Evolutionary conservation across 2,797 vertebrate genomes (phyloP), one percentile per base, ranked within the genome.

Genomic region (Xerus rutilus): DNA sequence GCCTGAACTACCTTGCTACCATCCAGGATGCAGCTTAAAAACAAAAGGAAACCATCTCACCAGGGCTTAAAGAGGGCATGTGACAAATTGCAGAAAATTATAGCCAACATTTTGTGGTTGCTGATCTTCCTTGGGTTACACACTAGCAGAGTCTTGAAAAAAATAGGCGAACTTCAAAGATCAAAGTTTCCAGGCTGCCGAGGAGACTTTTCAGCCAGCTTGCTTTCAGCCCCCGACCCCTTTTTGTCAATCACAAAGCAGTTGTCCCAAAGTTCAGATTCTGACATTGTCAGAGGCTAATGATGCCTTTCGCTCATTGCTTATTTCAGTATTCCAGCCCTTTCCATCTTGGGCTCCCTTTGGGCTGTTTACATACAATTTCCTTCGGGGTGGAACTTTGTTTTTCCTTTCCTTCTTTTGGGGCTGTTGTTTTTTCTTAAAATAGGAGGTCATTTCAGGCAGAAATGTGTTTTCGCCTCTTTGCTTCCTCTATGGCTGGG

Each of bases 401-500:
- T 98, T 98, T 97, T 98, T 96, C 89, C 94, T 98, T 97, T 95
- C 94, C 96, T 97, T 94, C 96, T 97, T 97, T 95, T 96, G 94
- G 95, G 77, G 69, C 96, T 97, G 97, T 97, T 98, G 97, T 97
- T 96, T 97, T 97, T 98, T 97, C 98, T 97, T 98, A 98, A 98
- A 98, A 98, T 98, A 98, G 97, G 91, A 98, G 96, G 97, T 98
- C 97, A 98, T 96, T 97, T 98, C 96, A 98, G 98, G 97, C 96
- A 97, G 96, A 96, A 88, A 93, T 96, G 91, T 96, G 97, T 97
- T 98, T 97, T 97, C 54, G 74, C 91, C 83, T 96, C 94, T 91
- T 69, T 95, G 90, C 78, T 97, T 97, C 97, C 92, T 97, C 86
- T 90, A 86, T 49, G 86, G 67, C 52, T 97, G 94, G 89, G 82